Percentiles rank a stretch among this genome's conserved stretches.
Evolutionary conservation across 2,797 vertebrate species (phyloP).

Genomic region (Galago senegalensis): DNA sequence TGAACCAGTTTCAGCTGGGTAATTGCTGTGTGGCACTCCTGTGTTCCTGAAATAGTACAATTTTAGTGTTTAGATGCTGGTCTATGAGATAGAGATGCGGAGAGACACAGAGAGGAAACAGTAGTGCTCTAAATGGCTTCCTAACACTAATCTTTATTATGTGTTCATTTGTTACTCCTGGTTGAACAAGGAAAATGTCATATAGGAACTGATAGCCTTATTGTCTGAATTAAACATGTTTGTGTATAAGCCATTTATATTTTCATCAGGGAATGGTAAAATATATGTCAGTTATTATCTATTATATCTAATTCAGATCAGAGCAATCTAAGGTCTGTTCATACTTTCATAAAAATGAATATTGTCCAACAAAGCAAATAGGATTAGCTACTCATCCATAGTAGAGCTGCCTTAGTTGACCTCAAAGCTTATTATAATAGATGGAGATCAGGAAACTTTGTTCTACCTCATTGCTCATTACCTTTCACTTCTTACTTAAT

Average conservation of each 20-base stretch:
- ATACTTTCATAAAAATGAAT: conserved; percentile 60
- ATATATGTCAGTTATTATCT: conserved; percentile 26
- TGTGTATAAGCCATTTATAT: conserved; percentile 38
- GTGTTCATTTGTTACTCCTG: conserved; percentile 55
- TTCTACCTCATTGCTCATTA: background rate
- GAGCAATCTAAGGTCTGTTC: conserved; percentile 10
- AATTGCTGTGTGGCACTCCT: conserved; percentile 47
- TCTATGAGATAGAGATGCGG: background rate
- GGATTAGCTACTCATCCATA: background rate
- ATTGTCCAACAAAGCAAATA: conserved; percentile 33
- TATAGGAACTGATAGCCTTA: conserved; percentile 29
- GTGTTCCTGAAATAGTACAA: background rate
- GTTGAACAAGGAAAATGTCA: conserved; percentile 32
- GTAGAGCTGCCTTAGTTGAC: background rate
- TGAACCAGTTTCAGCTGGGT: conserved; percentile 45
- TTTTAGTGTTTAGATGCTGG: background rate
- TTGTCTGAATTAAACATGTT: conserved; percentile 38
- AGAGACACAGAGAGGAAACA: background rate
- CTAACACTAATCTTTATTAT: conserved; percentile 32
- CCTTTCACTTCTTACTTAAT: background rate
- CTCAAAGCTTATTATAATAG: background rate
- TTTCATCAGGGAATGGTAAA: conserved; percentile 57
- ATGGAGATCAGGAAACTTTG: background rate
- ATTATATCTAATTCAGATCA: conserved; percentile 40
- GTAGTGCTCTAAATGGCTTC: conserved; percentile 2